Evolutionary conservation across 2,888 invertebrate genomes (phyloP).

Genomic region (Pantelozetes paolii): DNA sequence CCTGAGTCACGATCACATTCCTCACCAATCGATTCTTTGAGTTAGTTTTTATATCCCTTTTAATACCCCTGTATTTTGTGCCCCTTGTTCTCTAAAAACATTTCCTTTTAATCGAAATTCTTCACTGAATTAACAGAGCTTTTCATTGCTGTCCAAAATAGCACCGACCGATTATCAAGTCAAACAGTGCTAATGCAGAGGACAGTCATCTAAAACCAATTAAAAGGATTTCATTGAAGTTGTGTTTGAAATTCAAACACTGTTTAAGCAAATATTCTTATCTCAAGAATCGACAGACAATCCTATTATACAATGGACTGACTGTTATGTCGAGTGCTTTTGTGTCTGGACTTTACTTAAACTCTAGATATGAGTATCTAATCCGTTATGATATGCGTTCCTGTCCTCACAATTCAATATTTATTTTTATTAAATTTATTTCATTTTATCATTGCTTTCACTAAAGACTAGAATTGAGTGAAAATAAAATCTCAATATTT

Average conservation of each 20-base stretch:
- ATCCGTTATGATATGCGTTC: not conserved
- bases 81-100: not conserved
- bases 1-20: conserved; percentile 25
- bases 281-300: no score
- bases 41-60: not conserved
- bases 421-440: not conserved
- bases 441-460: not conserved
- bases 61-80: no score
- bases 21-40: conserved; percentile 1
- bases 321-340: no score
- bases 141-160: not conserved
- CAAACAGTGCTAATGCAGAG: no score
- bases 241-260: no score
- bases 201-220: no score
- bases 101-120: not conserved
- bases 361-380: not conserved
- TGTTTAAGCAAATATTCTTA: no score
- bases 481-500: no score
- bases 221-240: no score
- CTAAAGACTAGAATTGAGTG: no score
- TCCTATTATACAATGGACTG: no score
- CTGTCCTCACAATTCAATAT: conserved; percentile 2
- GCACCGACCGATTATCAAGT: no score
- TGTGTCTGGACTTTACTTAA: not conserved
- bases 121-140: not conserved